Percentiles rank a stretch among this genome's conserved stretches.
These are phyloP conservation scores for Dromiciops gliroides DNA, from an alignment of 2,113 vertebrate genomes.

Conservation along the genomic window DNA sequence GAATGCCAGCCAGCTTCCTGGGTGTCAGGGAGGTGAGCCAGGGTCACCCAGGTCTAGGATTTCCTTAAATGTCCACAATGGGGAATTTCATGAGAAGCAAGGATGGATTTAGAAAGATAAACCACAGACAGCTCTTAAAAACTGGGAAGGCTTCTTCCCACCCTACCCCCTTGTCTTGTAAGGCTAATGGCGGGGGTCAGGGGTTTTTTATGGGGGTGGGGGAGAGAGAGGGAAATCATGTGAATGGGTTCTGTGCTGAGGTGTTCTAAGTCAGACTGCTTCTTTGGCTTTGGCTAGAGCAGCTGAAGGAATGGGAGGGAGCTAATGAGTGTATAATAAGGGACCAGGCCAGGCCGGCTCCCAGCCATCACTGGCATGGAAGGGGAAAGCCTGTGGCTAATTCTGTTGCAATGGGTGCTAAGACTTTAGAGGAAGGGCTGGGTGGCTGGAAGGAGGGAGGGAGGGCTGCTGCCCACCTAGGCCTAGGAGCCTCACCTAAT, in stretches of 20 bases:
- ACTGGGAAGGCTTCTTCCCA: background rate
- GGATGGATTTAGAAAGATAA: background rate
- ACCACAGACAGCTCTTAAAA: constrained; percentile 37
- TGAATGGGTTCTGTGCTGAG: background rate
- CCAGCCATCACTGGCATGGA: background rate
- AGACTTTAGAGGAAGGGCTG: constrained; percentile 7
- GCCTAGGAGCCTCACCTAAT: constrained; percentile 31
- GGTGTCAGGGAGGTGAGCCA: constrained; percentile 2
- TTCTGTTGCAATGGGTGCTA: constrained; percentile 11
- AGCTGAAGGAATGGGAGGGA: background rate
- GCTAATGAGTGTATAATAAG: background rate
- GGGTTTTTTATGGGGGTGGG: background rate
- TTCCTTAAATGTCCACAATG: background rate
- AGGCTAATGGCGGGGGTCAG: background rate
- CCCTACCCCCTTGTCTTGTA: constrained; percentile 9
- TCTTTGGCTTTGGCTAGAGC: background rate
- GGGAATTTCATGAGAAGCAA: constrained; percentile 20
- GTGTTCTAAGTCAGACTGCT: constrained; percentile 16
- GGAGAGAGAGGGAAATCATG: background rate
- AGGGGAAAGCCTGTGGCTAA: background rate
- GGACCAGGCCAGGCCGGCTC: constrained; percentile 5
- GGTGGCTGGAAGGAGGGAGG: constrained; percentile 22
- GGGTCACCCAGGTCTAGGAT: background rate
- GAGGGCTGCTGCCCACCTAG: background rate
- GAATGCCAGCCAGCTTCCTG: constrained; percentile 34